Conservation (phyloP, 2,797 vertebrate genomes). For the Melanotaenia nigrans region DNA sequence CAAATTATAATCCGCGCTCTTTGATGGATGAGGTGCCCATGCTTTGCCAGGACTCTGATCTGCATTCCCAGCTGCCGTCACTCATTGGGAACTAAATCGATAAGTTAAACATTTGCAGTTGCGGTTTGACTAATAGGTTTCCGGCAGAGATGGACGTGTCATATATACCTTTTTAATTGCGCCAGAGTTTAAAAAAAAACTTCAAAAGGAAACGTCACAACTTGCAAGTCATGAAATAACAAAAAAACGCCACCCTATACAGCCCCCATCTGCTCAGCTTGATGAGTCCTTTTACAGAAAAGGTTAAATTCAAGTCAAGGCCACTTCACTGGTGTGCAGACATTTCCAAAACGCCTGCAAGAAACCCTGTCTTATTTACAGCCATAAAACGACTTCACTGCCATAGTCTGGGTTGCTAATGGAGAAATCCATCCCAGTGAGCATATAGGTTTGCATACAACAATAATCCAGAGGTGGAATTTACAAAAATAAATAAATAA, state of each 20-base stretch:
- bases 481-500: not conserved
- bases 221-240: constrained; percentile 52
- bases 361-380: constrained; percentile 54
- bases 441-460: constrained; percentile 50
- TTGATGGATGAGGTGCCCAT: constrained; percentile 57
- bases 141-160: constrained; percentile 19
- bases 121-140: constrained; percentile 53
- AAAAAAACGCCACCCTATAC: not conserved
- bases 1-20: constrained; percentile 37
- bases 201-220: constrained; percentile 13
- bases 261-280: constrained; percentile 51
- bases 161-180: constrained; percentile 38
- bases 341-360: constrained; percentile 50
- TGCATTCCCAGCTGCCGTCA: constrained; percentile 56
- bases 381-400: constrained; percentile 49
- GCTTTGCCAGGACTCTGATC: constrained; percentile 57
- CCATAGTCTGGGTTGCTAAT: constrained; percentile 52
- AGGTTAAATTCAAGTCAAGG: constrained; percentile 74
- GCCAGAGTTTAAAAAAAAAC: constrained; percentile 31
- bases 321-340: constrained; percentile 64
- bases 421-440: constrained; percentile 56
- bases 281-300: constrained; percentile 43
- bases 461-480: constrained; percentile 55
- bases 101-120: constrained; percentile 53
- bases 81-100: constrained; percentile 56